Evolutionary conservation across 2,797 vertebrate genomes (phyloP).

Genomic region (Ceryle rudis): DNA sequence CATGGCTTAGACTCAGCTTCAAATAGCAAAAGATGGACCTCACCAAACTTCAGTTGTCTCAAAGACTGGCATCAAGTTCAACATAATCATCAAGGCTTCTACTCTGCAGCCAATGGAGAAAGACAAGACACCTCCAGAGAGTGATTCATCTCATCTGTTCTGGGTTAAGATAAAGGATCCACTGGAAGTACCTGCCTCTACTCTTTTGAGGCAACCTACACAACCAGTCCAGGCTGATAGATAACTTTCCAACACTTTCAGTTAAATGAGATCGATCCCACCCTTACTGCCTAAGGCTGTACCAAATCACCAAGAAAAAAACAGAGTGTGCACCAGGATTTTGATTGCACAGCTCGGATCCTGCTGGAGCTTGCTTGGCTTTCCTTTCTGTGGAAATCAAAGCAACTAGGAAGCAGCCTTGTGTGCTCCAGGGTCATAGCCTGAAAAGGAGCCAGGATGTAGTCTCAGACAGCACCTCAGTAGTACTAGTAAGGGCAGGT

Average conservation of each 20-base stretch:
- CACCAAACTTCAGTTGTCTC: rapidly evolving
- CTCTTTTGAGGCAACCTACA: background rate
- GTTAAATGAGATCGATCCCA: background rate
- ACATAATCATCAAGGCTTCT: background rate
- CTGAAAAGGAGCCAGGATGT: background rate
- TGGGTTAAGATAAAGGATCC: background rate
- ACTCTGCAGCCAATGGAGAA: background rate
- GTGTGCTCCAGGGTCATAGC: background rate
- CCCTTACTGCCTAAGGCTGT: background rate
- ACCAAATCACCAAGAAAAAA: background rate
- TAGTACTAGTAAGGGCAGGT: background rate
- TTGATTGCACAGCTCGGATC: background rate
- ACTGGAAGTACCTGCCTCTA: background rate
- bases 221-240: background rate
- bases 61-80: background rate
- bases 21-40: background rate
- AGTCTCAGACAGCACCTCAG: background rate
- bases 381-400: background rate
- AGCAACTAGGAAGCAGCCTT: background rate
- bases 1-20: background rate
- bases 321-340: background rate
- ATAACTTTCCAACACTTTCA: background rate
- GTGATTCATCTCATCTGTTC: background rate
- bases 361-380: background rate
- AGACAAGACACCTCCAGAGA: background rate